These are phyloP conservation scores for Acanthurus leucopareius DNA, from an alignment of 2,797 vertebrate species.

Conservation along the genomic window DNA sequence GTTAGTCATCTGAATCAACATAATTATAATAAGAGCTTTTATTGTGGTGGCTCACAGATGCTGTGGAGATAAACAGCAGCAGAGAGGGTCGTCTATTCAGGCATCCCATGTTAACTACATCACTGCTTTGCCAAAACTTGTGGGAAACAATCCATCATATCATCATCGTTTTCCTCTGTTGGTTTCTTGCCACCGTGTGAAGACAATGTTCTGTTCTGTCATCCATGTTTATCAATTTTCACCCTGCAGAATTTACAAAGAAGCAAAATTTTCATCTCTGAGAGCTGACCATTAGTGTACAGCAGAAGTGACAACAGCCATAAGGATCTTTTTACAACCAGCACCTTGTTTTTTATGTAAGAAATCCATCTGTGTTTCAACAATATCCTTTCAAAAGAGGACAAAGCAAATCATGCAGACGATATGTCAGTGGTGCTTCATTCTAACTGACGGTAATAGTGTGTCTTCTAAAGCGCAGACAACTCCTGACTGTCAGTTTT, in stretches of 20 bases:
- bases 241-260: constrained; percentile 22
- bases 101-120: constrained; percentile 29
- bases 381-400: constrained; percentile 23
- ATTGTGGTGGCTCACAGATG: background rate
- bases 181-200: background rate
- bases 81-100: constrained; percentile 30
- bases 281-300: constrained; percentile 39
- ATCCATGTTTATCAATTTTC: constrained; percentile 22
- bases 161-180: constrained; percentile 5
- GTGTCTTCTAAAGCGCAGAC: constrained; percentile 21
- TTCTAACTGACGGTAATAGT: constrained; percentile 47
- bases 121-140: background rate
- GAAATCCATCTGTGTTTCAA: constrained; percentile 17
- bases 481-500: constrained; percentile 54
- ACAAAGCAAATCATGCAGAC: constrained; percentile 39
- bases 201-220: constrained; percentile 16
- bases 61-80: constrained; percentile 20
- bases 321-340: background rate
- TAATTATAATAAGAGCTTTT: constrained; percentile 7
- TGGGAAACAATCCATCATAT: constrained; percentile 42
- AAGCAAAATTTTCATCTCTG: background rate
- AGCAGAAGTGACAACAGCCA: background rate
- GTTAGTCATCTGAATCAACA: background rate
- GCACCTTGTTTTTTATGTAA: background rate
- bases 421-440: constrained; percentile 29